Evolutionary conservation across 2,888 invertebrate species (phyloP).

Genomic region (Synergus umbraculus): DNA sequence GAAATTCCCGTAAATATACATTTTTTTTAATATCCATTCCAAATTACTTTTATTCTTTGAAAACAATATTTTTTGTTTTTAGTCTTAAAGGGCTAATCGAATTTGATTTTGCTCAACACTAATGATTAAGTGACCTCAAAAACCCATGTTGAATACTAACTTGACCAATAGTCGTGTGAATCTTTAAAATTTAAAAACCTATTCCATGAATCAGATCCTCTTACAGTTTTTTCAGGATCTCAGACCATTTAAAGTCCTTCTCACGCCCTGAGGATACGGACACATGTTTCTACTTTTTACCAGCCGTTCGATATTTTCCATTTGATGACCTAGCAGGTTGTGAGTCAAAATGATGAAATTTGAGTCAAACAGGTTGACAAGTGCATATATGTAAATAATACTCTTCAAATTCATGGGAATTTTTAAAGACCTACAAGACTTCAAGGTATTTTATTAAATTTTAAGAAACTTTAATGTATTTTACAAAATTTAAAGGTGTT

Average conservation of each 20-base stretch:
- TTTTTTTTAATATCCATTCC: neutral
- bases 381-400: neutral
- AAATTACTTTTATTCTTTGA: no score
- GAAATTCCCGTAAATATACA: neutral
- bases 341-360: neutral
- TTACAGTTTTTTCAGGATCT: neutral
- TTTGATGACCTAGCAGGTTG: conserved; percentile 13
- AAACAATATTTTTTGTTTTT: no score
- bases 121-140: no score
- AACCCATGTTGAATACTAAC: no score
- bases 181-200: neutral
- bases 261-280: neutral
- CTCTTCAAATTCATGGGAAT: no score
- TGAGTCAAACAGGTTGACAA: neutral
- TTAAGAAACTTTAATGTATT: no score
- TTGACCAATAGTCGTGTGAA: neutral
- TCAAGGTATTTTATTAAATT: no score
- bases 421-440: no score
- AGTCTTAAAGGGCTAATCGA: no score
- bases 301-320: neutral
- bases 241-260: conserved; percentile 4
- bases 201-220: neutral
- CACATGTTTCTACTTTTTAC: conserved; percentile 28
- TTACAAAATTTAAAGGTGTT: no score
- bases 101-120: no score